Conservation (phyloP, 2,888 invertebrate genomes). For the Halictus ligatus region DNA sequence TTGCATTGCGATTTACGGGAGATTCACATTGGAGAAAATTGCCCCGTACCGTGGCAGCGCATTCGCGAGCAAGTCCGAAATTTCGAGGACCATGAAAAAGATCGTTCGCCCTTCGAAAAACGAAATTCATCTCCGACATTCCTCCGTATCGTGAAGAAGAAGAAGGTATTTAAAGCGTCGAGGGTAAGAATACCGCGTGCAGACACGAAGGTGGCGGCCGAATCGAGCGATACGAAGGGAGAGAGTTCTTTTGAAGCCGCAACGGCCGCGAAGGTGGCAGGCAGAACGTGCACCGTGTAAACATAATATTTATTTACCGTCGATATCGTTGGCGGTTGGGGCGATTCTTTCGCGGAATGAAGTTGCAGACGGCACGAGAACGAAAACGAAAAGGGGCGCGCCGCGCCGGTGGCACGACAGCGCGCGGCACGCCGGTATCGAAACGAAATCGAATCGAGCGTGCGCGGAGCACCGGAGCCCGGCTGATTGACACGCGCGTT, state of each 20-base stretch:
- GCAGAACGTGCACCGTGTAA: not conserved
- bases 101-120: not conserved
- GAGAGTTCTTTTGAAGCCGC: not conserved
- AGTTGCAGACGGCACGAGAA: not conserved
- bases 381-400: not conserved
- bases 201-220: not conserved
- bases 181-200: not conserved
- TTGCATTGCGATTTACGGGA: too few relatives aligned
- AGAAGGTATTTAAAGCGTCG: not conserved
- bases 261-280: not conserved
- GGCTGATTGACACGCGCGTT: conserved; percentile 22
- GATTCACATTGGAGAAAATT: too few relatives aligned
- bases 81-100: not conserved
- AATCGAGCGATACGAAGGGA: not conserved
- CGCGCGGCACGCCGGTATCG: not conserved
- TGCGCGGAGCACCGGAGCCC: not conserved
- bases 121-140: not conserved
- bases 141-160: not conserved
- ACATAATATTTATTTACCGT: conserved; percentile 12
- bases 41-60: too few relatives aligned
- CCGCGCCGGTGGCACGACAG: not conserved
- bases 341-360: not conserved
- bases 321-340: not conserved
- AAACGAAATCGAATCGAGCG: conserved; percentile 6
- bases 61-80: too few relatives aligned